These are phyloP conservation scores for Drosophila carrolli DNA, from an alignment of 1,140 invertebrate genomes.

Conservation along the genomic window DNA sequence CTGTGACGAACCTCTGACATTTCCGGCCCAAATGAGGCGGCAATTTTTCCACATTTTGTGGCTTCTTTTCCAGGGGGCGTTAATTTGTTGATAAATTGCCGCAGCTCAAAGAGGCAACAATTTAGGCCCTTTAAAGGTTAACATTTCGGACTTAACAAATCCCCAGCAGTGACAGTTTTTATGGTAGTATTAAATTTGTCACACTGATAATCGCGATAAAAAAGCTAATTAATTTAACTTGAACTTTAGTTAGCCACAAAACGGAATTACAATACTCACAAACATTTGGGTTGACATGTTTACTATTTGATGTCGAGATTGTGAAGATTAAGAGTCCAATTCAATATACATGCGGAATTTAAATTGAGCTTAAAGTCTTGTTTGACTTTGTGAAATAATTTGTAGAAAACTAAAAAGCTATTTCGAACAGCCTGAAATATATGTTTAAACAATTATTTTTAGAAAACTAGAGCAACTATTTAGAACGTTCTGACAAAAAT, in stretches of 20 bases:
- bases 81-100: constrained; percentile 71
- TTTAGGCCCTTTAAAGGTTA: constrained; percentile 26
- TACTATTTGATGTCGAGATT: constrained; percentile 49
- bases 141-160: neutral
- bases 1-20: constrained; percentile 51
- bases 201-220: constrained; percentile 59
- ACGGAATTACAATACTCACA: neutral
- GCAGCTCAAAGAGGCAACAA: constrained; percentile 19
- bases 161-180: constrained; percentile 1
- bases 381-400: too few species aligned
- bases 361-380: too few species aligned
- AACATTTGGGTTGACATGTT: constrained; percentile 38
- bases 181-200: constrained; percentile 64
- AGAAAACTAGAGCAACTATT: too few species aligned
- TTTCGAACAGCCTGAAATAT: neutral
- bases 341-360: neutral
- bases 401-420: too few species aligned
- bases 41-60: constrained; percentile 45
- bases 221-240: constrained; percentile 63
- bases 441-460: too few species aligned
- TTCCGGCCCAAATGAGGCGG: constrained; percentile 57
- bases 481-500: neutral
- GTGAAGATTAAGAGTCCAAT: neutral
- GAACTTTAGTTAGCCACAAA: constrained; percentile 13
- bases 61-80: constrained; percentile 40